phyloP scores from a whole-genome alignment of 2,113 vertebrate genomes.

The Crocuta crocuta region DNA sequence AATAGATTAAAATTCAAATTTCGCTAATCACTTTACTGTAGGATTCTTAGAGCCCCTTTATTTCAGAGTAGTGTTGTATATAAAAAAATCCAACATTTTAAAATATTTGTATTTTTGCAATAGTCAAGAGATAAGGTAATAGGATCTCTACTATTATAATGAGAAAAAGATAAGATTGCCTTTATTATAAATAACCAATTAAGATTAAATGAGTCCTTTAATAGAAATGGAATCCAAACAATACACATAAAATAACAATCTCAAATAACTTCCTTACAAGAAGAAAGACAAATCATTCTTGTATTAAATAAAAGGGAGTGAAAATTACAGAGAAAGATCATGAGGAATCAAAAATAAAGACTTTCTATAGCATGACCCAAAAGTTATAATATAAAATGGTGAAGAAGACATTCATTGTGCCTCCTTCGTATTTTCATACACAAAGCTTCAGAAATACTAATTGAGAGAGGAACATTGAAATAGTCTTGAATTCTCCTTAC shows the following conservation, averaged over 20 bases:
- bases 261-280: slow-evolving; percentile 1
- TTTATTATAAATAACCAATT: slow-evolving; percentile 14
- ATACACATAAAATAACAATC: not conserved
- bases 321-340: not conserved
- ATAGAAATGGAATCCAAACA: not conserved
- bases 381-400: not conserved
- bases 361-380: not conserved
- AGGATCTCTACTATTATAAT: not conserved
- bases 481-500: not conserved
- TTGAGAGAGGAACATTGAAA: not conserved
- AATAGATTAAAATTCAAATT: slow-evolving; percentile 68
- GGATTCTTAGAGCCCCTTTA: not conserved
- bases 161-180: not conserved
- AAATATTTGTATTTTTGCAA: slow-evolving; percentile 36
- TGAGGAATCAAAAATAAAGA: slow-evolving; percentile 4
- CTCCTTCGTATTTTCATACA: not conserved
- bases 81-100: not conserved
- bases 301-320: not conserved
- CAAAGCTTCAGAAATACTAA: slow-evolving; percentile 12
- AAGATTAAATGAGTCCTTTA: not conserved
- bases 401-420: not conserved
- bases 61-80: not conserved
- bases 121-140: not conserved
- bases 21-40: slow-evolving; percentile 64
- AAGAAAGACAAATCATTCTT: slow-evolving; percentile 18